Conservation (phyloP, 2,797 vertebrate species). For the Dipus sagitta region DNA sequence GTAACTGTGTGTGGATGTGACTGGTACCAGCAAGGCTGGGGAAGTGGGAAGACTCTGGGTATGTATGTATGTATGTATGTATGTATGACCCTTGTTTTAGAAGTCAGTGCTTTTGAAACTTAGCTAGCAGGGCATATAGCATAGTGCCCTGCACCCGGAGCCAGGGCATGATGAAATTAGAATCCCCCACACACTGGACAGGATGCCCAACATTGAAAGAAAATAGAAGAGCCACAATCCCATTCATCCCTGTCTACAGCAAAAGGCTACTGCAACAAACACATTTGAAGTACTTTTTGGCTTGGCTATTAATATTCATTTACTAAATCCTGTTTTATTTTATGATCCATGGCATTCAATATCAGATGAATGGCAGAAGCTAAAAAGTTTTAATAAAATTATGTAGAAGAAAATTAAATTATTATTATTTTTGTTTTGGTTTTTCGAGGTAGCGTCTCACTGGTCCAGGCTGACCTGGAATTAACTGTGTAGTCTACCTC, state of each 20-base stretch:
- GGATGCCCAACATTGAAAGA: slow-evolving; percentile 3
- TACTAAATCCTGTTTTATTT: slow-evolving; percentile 7
- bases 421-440: no score
- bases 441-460: no score
- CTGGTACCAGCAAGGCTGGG: background rate
- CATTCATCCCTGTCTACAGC: background rate
- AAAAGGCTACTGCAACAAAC: slow-evolving; percentile 26
- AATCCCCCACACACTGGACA: background rate
- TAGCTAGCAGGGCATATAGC: background rate
- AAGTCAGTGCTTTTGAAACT: background rate
- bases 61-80: no score
- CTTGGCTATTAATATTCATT: slow-evolving; percentile 29
- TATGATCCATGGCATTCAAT: background rate
- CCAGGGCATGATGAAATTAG: background rate
- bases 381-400: slow-evolving; percentile 45
- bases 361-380: slow-evolving; percentile 16
- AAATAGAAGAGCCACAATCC: background rate
- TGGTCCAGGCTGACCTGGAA: no score
- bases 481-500: no score
- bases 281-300: slow-evolving; percentile 4
- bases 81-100: background rate
- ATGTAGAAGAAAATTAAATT: slow-evolving; percentile 12
- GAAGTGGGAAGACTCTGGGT: no score
- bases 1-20: background rate
- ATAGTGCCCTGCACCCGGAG: background rate